Base-by-base conservation (phyloP, 2,888 invertebrate genomes). In the Caenorhabditis sp. region DNA sequence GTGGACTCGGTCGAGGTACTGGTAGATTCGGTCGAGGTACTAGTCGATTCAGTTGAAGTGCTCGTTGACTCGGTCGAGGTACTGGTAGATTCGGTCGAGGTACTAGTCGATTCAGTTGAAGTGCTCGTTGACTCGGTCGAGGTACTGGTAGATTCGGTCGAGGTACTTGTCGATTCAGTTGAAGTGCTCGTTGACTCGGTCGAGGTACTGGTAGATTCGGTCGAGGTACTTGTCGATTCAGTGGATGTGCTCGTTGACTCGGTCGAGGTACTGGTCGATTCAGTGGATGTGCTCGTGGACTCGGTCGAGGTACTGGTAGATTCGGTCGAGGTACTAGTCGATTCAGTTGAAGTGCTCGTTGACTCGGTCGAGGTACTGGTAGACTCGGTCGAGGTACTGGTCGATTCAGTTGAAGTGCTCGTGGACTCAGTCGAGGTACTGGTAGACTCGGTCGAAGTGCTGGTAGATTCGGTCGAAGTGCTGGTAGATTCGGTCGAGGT, bases 401-500 rank as follows among this genome's bases (percentile, higher is more conserved):
- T 72, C 0, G 44, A 26, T 14, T 66, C 75, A 8, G 75, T 64
- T 0, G 76, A 66, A n/a, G 76, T 76, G 19, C 56, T 68, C 28
- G 75, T 64, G 0, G 64, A 31, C 12, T 66, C 61, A 0, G 75
- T 77, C 4, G 77, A 64, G 1, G 75, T 74, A 10, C 47, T 28
- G 5, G 76, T 76, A 0, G 76, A 47, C 28, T 61, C 64, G 24
- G 76, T 76, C 16, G 73, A 58, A 10, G 72, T 72, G n/a, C 44
- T 59, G 0, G 72, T 72, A 0, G 44, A 28, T 28, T 54, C 51
- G 12, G 51, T 69, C 1, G 72, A 63, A 7, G 63, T 63, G 16
- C 44, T 59, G n/a, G 73, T 73, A 1, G 73, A 63, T 8, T 56
- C 66, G 4, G 75, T 75, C 4, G 77, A 64, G 1, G 75, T 74